Evolutionary conservation across 2,797 vertebrate genomes (phyloP).

Genomic region (Tiaroga cobitis): DNA sequence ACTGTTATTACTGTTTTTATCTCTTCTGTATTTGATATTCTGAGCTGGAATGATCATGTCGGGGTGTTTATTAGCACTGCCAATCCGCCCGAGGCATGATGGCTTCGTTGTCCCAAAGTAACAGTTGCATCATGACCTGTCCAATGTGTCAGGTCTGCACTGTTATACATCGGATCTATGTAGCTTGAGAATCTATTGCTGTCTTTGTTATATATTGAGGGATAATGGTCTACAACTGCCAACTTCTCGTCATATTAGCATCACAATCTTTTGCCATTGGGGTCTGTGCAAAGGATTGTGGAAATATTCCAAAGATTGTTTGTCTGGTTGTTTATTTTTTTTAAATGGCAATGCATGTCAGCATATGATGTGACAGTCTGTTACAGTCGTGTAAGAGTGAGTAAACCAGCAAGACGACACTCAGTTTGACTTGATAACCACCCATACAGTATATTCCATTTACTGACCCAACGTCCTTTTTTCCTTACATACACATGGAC

Average conservation of each 20-base stretch:
- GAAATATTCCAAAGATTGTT: not conserved
- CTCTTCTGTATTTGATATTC: not conserved
- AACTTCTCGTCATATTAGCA: not conserved
- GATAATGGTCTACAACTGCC: slow-evolving; percentile 13
- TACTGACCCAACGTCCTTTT: not conserved
- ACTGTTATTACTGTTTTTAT: not conserved
- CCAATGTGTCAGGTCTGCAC: not conserved
- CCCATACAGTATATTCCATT: not conserved
- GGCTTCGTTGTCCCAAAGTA: slow-evolving; percentile 18
- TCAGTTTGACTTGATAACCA: not conserved
- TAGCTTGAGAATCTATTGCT: not conserved
- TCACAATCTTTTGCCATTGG: not conserved
- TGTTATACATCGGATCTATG: not conserved
- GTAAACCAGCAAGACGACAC: not conserved
- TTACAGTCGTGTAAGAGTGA: not conserved
- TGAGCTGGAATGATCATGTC: not conserved
- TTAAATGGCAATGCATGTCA: not conserved
- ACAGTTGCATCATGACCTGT: slow-evolving; percentile 23
- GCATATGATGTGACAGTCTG: not conserved
- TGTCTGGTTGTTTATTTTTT: not conserved
- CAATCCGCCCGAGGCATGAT: not conserved
- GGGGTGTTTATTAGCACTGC: slow-evolving; percentile 16
- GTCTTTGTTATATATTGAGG: not conserved
- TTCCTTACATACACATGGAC: not conserved
- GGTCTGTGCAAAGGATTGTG: not conserved